Evolutionary conservation across 92 coral and sea anemone genomes (phyloP).

Genomic region (Actinostola sp.): DNA sequence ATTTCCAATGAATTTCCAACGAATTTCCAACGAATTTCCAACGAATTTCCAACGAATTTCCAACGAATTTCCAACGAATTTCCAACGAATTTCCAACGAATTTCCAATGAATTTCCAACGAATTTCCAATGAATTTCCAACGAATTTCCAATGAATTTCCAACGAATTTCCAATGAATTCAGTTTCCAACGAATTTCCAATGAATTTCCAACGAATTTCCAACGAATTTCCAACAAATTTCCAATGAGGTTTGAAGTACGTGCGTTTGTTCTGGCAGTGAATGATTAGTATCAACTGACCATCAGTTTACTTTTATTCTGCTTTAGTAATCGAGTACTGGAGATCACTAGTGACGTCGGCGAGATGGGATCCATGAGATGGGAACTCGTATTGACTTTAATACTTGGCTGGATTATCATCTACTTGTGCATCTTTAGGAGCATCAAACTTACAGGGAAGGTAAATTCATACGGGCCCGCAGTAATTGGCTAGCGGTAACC

Average conservation of each 20-base stretch:
- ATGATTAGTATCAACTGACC: background rate
- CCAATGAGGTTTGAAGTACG: background rate
- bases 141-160: too few species aligned
- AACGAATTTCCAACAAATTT: too few species aligned
- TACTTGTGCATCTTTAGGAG: slow-evolving; percentile 74
- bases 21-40: too few species aligned
- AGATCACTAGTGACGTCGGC: slow-evolving; percentile 59
- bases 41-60: too few species aligned
- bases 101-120: too few species aligned
- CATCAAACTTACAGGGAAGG: slow-evolving; percentile 79
- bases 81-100: too few species aligned
- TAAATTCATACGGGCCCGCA: slow-evolving; percentile 4
- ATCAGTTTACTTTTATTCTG: background rate
- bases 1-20: too few species aligned
- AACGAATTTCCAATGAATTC: too few species aligned
- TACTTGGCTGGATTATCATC: slow-evolving; percentile 74
- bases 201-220: too few species aligned
- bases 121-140: too few species aligned
- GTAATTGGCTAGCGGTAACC: background rate
- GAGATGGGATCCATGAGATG: slow-evolving; percentile 73
- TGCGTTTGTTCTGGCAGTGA: background rate
- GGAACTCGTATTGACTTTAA: slow-evolving; percentile 67
- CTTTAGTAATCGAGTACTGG: slow-evolving; percentile 57
- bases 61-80: too few species aligned
- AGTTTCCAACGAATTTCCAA: too few species aligned